A percentile compares a stretch with the other conserved stretches of the same genome.
These are phyloP conservation scores for Brachionus paranguensis DNA, from an alignment of 1,140 invertebrate genomes.

Conservation along the genomic window DNA sequence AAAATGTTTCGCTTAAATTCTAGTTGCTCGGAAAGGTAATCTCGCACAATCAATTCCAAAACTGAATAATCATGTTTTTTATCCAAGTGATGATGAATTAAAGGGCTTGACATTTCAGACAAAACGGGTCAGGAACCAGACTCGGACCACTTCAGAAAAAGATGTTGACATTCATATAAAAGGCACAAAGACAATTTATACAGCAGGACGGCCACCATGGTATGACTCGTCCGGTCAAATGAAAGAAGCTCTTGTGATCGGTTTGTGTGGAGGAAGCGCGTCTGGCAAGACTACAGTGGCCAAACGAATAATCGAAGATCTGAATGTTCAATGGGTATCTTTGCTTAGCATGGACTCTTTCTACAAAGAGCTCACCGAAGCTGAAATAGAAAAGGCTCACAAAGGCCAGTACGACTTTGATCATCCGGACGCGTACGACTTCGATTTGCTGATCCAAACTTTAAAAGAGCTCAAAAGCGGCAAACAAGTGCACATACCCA, in stretches of 20 bases:
- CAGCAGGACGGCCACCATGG: slow-evolving; percentile 92
- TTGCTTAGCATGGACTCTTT: too few relatives aligned
- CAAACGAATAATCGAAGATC: slow-evolving; percentile 82
- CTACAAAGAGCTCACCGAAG: slow-evolving; percentile 76
- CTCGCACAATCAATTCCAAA: not conserved
- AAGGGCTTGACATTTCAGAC: not conserved
- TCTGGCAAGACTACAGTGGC: slow-evolving; percentile 98
- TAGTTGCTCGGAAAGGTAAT: not conserved
- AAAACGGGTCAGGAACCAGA: not conserved
- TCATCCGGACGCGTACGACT: slow-evolving; percentile 98
- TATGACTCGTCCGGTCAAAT: slow-evolving; percentile 84
- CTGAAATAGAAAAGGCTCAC: slow-evolving; percentile 78
- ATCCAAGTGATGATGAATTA: not conserved
- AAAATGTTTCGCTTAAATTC: not conserved
- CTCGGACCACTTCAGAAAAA: slow-evolving; percentile 31
- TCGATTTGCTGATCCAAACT: slow-evolving; percentile 78
- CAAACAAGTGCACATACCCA: slow-evolving; percentile 65
- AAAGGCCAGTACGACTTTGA: slow-evolving; percentile 97
- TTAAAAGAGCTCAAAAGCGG: slow-evolving; percentile 83
- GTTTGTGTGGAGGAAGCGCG: slow-evolving; percentile 94
- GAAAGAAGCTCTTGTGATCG: slow-evolving; percentile 88
- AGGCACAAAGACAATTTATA: slow-evolving; percentile 66
- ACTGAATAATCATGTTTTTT: not conserved
- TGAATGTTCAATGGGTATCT: too few relatives aligned
- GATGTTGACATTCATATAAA: slow-evolving; percentile 6